Evolutionary conservation across 2,113 vertebrate genomes (phyloP).

Genomic region (Colaptes auratus): DNA sequence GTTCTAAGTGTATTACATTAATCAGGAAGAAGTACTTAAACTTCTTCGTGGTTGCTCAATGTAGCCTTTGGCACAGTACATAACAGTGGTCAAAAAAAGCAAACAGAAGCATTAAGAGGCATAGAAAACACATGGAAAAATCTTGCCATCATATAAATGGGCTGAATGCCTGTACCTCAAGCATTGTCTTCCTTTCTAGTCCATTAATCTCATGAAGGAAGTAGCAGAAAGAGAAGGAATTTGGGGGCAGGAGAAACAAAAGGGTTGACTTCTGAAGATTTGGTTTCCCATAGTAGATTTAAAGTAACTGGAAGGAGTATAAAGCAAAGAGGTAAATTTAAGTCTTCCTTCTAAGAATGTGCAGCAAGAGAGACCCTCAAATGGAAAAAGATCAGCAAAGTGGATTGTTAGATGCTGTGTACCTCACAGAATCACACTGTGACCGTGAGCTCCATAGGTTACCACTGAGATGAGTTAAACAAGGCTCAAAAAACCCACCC

Average conservation of each 20-base stretch:
- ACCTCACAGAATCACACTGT: accelerated
- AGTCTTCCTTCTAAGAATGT: background rate
- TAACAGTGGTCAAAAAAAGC: slow-evolving; percentile 52
- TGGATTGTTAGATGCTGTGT: background rate
- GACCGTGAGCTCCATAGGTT: accelerated
- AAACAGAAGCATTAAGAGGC: slow-evolving; percentile 62
- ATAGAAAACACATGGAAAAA: slow-evolving; percentile 56
- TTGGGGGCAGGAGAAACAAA: background rate
- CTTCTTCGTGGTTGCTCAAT: slow-evolving; percentile 50
- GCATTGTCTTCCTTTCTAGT: background rate
- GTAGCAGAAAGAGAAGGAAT: background rate
- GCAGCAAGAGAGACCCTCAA: background rate
- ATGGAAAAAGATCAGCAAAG: background rate
- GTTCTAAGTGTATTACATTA: slow-evolving; percentile 26
- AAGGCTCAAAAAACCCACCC: background rate
- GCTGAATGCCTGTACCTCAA: slow-evolving; percentile 4
- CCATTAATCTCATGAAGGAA: background rate
- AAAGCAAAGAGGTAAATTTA: background rate
- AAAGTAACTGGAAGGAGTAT: background rate
- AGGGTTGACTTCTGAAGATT: background rate
- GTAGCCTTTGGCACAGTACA: slow-evolving; percentile 37
- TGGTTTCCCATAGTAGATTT: background rate
- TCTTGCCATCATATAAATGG: slow-evolving; percentile 53
- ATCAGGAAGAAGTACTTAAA: slow-evolving; percentile 27
- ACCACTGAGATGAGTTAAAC: background rate